phyloP scores from a whole-genome alignment of 2,797 vertebrate genomes.

The Holocentrus rufus region DNA sequence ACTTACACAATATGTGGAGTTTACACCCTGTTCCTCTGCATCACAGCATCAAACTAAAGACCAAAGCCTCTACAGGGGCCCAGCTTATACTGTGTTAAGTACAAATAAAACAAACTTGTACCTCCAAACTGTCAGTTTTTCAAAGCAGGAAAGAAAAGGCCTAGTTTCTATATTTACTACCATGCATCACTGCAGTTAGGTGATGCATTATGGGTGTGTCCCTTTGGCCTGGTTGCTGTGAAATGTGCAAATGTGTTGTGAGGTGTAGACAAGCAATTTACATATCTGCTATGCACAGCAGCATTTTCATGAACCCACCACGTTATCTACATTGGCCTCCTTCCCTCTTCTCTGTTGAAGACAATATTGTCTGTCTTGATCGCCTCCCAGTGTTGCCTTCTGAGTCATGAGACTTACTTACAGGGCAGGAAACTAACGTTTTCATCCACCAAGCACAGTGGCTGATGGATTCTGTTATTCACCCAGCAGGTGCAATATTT shows the following conservation, averaged over 20 bases:
- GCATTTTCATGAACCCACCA: constrained; percentile 11
- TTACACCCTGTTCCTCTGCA: constrained; percentile 35
- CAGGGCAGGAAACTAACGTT: not conserved
- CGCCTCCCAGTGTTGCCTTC: not conserved
- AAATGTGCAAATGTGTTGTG: not conserved
- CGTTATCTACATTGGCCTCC: constrained; percentile 16
- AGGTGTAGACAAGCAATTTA: not conserved
- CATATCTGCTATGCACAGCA: not conserved
- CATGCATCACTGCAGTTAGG: constrained; percentile 15
- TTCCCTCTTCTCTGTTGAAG: not conserved
- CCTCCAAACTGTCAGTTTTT: not conserved
- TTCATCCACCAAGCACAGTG: not conserved
- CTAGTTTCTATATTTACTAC: constrained; percentile 23
- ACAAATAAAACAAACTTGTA: constrained; percentile 9
- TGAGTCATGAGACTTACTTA: not conserved
- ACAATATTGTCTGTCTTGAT: not conserved
- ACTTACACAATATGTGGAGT: constrained; percentile 27
- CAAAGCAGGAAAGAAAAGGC: not conserved
- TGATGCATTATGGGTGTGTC: not conserved
- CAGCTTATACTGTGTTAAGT: constrained; percentile 28
- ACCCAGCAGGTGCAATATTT: constrained; percentile 11
- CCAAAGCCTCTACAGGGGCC: constrained; percentile 41
- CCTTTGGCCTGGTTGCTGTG: constrained; percentile 10
- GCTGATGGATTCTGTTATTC: constrained; percentile 9
- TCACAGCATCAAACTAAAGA: constrained; percentile 13